A percentile compares a stretch with the other conserved stretches of the same genome.
Evolutionary conservation across 2,797 vertebrate genomes (phyloP).

Genomic region (Microctenopoma steveboyesi): DNA sequence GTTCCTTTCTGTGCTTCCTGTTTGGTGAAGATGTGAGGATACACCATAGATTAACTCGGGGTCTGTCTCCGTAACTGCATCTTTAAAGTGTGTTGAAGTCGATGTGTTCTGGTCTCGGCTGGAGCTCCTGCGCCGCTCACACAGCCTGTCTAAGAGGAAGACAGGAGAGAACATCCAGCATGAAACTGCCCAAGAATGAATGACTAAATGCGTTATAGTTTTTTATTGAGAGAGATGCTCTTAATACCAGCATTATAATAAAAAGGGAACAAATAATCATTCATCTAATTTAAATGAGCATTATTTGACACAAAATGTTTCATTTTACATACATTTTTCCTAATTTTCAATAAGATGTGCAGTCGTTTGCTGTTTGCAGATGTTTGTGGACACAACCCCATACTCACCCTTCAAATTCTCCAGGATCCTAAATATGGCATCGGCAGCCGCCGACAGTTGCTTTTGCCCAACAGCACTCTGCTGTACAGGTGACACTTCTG

Average conservation of each 20-base stretch:
- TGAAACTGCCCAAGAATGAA: too few species aligned
- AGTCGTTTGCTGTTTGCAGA: neutral
- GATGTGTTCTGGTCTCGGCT: neutral
- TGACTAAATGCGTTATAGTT: too few species aligned
- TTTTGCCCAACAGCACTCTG: conserved; percentile 20
- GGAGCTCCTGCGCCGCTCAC: neutral
- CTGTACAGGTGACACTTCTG: conserved; percentile 36
- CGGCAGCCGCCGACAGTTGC: conserved; percentile 17
- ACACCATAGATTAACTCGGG: neutral
- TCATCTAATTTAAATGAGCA: too few species aligned
- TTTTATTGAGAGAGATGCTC: too few species aligned
- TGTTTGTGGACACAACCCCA: neutral
- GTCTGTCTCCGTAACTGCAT: conserved; percentile 3
- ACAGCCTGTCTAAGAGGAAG: conserved; percentile 22
- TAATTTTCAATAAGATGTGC: neutral
- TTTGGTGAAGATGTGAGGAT: conserved; percentile 1
- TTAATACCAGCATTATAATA: too few species aligned
- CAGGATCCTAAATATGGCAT: conserved; percentile 49
- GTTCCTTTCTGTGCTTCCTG: neutral
- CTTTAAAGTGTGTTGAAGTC: neutral
- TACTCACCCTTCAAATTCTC: conserved; percentile 22
- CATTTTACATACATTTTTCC: neutral
- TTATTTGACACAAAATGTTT: neutral
- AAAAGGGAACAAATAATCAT: too few species aligned
- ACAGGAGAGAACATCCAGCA: neutral